Percentiles rank a stretch among this genome's conserved stretches.
Evolutionary conservation across 2,113 vertebrate species (phyloP).

Genomic region (Mixornis gularis): DNA sequence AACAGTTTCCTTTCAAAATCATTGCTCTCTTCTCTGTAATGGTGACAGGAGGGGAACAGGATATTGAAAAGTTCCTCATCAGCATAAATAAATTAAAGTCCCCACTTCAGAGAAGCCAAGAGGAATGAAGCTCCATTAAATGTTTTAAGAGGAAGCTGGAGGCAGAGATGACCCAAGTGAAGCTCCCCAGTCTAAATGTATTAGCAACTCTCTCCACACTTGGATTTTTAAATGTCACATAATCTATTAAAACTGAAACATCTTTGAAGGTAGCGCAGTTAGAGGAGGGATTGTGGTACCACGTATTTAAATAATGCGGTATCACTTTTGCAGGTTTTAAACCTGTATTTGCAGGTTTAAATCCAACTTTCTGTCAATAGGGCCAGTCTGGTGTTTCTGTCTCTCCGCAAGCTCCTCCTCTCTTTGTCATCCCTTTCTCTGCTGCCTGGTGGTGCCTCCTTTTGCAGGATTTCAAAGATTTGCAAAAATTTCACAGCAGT

Average conservation of each 20-base stretch:
- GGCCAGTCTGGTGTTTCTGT: background rate
- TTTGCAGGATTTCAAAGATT: background rate
- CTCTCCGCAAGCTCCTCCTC: background rate
- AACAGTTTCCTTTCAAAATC: conserved; percentile 19
- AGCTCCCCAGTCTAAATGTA: background rate
- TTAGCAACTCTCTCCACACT: background rate
- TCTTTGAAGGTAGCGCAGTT: background rate
- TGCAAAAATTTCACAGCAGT: background rate
- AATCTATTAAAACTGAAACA: background rate
- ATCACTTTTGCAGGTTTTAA: background rate
- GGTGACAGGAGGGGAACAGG: background rate
- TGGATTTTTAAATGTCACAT: conserved; percentile 3
- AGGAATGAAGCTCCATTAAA: conserved; percentile 19
- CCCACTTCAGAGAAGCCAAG: conserved; percentile 12
- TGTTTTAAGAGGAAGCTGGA: conserved; percentile 24
- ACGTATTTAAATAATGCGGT: background rate
- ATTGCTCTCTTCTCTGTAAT: background rate
- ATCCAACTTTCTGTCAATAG: background rate
- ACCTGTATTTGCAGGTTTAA: background rate
- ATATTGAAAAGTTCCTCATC: conserved; percentile 41
- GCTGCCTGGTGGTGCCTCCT: background rate
- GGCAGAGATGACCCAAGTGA: conserved; percentile 28
- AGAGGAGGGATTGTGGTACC: background rate
- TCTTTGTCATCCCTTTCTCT: background rate
- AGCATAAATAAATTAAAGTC: conserved; percentile 49